Percentiles rank a stretch among this genome's conserved stretches.
Evolutionary conservation across 2,113 vertebrate genomes (phyloP).

Genomic region (Chitala chitala): DNA sequence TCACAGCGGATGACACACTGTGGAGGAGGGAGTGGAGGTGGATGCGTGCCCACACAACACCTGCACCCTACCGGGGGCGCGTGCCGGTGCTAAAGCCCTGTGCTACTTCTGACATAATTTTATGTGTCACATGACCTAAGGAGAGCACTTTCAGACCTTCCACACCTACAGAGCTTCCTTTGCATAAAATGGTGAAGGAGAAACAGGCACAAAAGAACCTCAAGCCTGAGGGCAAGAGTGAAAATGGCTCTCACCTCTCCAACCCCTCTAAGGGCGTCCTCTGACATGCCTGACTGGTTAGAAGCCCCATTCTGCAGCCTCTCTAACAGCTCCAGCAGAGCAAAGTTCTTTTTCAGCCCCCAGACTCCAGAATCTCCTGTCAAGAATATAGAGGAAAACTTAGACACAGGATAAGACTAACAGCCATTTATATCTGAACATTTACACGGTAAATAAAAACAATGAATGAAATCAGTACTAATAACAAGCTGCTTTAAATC

Average conservation of each 20-base stretch:
- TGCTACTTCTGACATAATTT: no score
- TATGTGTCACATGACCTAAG: no score
- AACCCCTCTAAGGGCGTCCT: slow-evolving; percentile 79
- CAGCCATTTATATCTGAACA: not conserved
- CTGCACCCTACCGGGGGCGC: not conserved
- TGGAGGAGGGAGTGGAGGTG: not conserved
- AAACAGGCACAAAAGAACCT: no score
- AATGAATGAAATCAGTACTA: not conserved
- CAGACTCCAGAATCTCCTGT: slow-evolving; percentile 94
- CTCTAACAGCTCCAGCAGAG: slow-evolving; percentile 89
- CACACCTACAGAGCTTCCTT: no score
- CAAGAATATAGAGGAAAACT: not conserved
- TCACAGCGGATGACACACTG: slow-evolving; percentile 90
- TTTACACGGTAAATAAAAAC: not conserved
- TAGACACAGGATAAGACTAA: slow-evolving; percentile 1
- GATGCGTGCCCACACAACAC: not conserved
- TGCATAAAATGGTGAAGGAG: no score
- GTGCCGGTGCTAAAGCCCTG: no score
- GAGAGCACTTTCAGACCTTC: not conserved
- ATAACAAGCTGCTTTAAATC: not conserved
- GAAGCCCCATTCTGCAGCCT: slow-evolving; percentile 87
- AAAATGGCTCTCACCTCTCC: slow-evolving; percentile 76
- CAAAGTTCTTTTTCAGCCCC: slow-evolving; percentile 98
- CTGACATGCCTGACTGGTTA: slow-evolving; percentile 77
- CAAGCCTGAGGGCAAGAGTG: not conserved